Evolutionary conservation across 2,888 invertebrate species (phyloP), one percentile per base, ranked within the genome.

Genomic region (Leucoptera coffeella): DNA sequence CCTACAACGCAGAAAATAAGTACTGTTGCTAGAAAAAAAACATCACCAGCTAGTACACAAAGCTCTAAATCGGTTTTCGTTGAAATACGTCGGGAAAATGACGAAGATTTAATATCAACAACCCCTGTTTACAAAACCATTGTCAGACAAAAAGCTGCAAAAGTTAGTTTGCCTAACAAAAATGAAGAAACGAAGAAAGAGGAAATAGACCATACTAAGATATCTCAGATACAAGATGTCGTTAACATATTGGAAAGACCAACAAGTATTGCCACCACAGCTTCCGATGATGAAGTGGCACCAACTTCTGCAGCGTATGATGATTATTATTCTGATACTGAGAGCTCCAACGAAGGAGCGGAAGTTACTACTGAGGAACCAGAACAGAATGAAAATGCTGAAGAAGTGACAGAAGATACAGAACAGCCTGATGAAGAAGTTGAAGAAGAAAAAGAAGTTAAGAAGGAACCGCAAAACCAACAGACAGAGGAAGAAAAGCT

Each of bases 171-270:
- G 13, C 7, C 5, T 6, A 4, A 10, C 4, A 12, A 15, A 12
- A n/a, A n/a, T n/a, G n/a, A n/a, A n/a, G n/a, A n/a, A n/a, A n/a
- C n/a, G n/a, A n/a, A n/a, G n/a, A 26, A 8, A 9, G 43, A 39
- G 25, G 15, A 31, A 2, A 9, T 35, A 10, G 47, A 50, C 30
- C 49, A 48, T 19, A 43, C 43, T 8, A 43, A 45, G 13, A 30
- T 52, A 30, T 46, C 61, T 4, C 61, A 57, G 13, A 64, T 65
- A 28, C 59, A 61, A 26, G 57, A 56, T n/a, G 47, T 65, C 13
- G 51, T 64, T 0, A 39, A 45, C 20, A 61, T 60, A 20, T 46
- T 65, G 12, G 55, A 48, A n/a, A 45, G 45, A 20, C 33, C 34
- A 12, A 38, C 37, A 12, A 31, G 34, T 3, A 41, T 41, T 25